Evolutionary conservation across 1,140 invertebrate genomes (phyloP).

Genomic region (Tyrophagus putrescentiae): DNA sequence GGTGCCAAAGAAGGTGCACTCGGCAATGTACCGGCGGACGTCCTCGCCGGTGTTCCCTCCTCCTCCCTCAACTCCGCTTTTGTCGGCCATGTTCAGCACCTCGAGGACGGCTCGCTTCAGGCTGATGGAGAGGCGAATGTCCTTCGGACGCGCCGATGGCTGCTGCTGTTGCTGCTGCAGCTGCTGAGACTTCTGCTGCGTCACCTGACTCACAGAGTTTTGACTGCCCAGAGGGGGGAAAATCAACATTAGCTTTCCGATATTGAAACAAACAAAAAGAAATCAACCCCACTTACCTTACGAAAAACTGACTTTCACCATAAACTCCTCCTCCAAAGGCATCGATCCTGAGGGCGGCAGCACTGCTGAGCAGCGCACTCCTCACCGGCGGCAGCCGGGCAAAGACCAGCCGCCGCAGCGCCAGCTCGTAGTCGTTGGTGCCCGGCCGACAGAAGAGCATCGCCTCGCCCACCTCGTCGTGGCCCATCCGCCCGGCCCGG

Average conservation of each 20-base stretch:
- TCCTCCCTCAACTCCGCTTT: no score
- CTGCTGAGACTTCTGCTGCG: background rate
- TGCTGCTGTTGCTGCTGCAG: conserved; percentile 39
- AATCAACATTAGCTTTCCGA: no score
- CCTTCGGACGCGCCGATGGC: background rate
- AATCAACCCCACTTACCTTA: no score
- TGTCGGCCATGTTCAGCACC: no score
- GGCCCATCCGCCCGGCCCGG: conserved; percentile 86
- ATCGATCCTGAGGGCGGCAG: no score
- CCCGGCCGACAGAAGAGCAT: conserved; percentile 72
- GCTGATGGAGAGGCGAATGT: conserved; percentile 38
- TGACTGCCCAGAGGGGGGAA: no score
- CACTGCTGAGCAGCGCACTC: conserved; percentile 59
- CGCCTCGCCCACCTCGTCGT: conserved; percentile 58
- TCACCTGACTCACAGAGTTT: no score
- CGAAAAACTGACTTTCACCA: no score
- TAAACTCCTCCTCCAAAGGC: no score
- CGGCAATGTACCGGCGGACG: no score
- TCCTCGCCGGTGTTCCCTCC: no score
- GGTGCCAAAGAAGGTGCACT: conserved; percentile 55
- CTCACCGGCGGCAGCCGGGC: conserved; percentile 53
- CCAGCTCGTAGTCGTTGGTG: conserved; percentile 52
- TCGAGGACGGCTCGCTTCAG: conserved; percentile 47
- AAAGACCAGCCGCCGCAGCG: conserved; percentile 46
- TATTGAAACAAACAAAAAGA: no score